phyloP scores from a whole-genome alignment of 2,113 vertebrate species.

The Reinhardtius hippoglossoides region DNA sequence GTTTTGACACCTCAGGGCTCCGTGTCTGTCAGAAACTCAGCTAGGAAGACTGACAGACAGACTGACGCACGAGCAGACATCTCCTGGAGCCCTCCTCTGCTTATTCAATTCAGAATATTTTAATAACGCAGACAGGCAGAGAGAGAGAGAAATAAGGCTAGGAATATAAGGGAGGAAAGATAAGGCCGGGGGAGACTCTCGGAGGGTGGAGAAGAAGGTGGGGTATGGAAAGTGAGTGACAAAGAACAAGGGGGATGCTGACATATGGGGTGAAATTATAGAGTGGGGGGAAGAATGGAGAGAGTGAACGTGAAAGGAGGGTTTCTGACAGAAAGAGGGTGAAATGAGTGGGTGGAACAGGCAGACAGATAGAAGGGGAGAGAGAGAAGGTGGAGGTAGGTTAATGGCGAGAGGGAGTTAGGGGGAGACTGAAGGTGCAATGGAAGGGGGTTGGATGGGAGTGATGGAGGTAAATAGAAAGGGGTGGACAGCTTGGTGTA shows the following conservation, averaged over 20 bases:
- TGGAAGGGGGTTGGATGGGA: constrained; percentile 63
- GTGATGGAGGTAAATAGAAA: constrained; percentile 72
- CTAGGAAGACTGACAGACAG: constrained; percentile 86
- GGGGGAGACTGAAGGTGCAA: constrained; percentile 49
- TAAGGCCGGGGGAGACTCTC: constrained; percentile 65
- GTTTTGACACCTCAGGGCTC: constrained; percentile 85
- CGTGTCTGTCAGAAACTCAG: constrained; percentile 86
- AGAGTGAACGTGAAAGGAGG: constrained; percentile 71
- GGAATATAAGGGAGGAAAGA: constrained; percentile 51
- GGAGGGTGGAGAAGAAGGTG: constrained; percentile 66
- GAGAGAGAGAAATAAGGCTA: constrained; percentile 86
- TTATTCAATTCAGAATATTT: constrained; percentile 93
- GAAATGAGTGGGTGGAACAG: constrained; percentile 78
- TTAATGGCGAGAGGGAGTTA: constrained; percentile 59
- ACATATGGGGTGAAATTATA: constrained; percentile 81
- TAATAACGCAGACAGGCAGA: constrained; percentile 90
- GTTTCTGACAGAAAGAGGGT: constrained; percentile 76
- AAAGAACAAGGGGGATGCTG: constrained; percentile 78
- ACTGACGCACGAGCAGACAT: constrained; percentile 51
- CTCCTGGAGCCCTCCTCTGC: constrained; percentile 90
- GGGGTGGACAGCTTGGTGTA: constrained; percentile 76
- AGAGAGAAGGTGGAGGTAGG: constrained; percentile 74
- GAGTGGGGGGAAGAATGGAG: constrained; percentile 67
- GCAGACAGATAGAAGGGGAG: constrained; percentile 56
- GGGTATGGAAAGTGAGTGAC: constrained; percentile 72